phyloP scores from a whole-genome alignment of 2,113 vertebrate species.

The Tragelaphus buxtoni region DNA sequence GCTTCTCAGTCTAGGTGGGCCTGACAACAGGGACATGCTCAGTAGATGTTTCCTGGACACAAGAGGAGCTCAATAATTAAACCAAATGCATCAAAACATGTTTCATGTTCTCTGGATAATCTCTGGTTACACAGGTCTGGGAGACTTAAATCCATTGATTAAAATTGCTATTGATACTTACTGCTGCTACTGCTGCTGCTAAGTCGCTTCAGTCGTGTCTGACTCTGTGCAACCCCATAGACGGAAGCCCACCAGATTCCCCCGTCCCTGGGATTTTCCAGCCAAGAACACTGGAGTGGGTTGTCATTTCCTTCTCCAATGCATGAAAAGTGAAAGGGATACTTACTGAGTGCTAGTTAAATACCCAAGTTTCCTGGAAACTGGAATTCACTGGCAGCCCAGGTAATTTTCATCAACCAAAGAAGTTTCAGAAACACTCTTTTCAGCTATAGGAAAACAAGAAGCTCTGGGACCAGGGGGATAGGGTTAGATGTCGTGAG shows the following conservation, averaged over 20 bases:
- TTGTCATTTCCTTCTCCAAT: too few relatives aligned
- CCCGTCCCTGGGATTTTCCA: too few relatives aligned
- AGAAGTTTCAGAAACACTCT: constrained; percentile 17
- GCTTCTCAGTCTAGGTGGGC: background rate
- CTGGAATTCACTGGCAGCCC: background rate
- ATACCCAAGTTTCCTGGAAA: background rate
- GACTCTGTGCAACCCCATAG: too few relatives aligned
- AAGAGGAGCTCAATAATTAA: background rate
- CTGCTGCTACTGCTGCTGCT: too few relatives aligned
- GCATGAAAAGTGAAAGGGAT: background rate
- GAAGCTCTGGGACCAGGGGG: background rate
- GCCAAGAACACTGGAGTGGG: too few relatives aligned
- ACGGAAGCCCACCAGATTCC: too few relatives aligned
- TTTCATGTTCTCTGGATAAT: background rate
- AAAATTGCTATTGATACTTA: background rate
- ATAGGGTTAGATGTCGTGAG: background rate
- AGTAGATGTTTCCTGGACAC: background rate
- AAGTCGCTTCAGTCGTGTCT: too few relatives aligned
- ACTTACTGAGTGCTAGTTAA: background rate
- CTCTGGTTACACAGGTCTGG: background rate
- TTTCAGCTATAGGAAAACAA: background rate
- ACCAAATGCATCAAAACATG: background rate
- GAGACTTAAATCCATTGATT: background rate
- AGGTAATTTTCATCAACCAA: background rate
- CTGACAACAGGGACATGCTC: background rate